Base-by-base conservation (phyloP, 2,797 vertebrate genomes). In the Acipenser oxyrinchus region DNA sequence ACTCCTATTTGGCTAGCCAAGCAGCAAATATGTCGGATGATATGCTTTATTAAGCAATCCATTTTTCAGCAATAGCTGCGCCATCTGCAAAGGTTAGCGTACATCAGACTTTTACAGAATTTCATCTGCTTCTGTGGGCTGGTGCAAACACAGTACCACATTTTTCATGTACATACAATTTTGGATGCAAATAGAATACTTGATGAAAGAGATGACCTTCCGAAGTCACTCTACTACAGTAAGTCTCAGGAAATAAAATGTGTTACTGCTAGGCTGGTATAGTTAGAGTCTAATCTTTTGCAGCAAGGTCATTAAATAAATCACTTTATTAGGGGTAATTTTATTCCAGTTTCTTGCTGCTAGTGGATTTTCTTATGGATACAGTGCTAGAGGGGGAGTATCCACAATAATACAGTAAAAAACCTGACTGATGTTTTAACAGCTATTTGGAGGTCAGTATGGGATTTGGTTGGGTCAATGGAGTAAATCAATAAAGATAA, bases 11-110 rank as follows among this genome's bases (percentile, higher is more conserved):
- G 95, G 94, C 94, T 97, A 97, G 92, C 94, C 96, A 95, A 95
- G 95, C 95, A 93, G 95, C 93, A 99, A 99, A 99, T 98, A 97
- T 99, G 96, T 96, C 92, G 93, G 95, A 99, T 98, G 96, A 99
- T 98, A 99, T 96, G 97, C 93, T 99, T 99, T 98, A 99, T 99
- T 99, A 99, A 98, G 96, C 95, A 99, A 97, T 99, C 96, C 94
- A 98, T 99, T 99, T 99, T 94, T 96, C 94, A 95, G 95, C 95
- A 96, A 97, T 98, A 98, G 95, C 93, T 92, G 92, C 94, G 92
- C 96, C 95, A 98, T 99, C 95, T 98, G 96, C 95, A 98, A 98
- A 98, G 96, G 96, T 98, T 99, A 99, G 94, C 92, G 90, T 95
- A 94, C 93, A 96, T 96, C 87, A 97, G 93, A 91, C 93, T 94